phyloP scores from a whole-genome alignment of 2,113 vertebrate genomes.

The Corythoichthys intestinalis region DNA sequence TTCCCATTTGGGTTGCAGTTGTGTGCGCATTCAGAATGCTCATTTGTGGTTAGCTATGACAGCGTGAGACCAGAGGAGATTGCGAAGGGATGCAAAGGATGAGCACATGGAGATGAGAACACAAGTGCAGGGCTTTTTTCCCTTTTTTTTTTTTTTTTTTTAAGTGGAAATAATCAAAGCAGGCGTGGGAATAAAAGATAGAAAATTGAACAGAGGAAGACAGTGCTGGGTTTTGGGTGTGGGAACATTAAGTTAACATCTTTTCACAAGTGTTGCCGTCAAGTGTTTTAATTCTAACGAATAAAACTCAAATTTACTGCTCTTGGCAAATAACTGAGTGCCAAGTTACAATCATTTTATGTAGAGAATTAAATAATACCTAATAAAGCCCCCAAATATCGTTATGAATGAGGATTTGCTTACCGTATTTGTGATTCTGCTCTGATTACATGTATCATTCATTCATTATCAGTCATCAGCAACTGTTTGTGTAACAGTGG shows the following conservation, averaged over 20 bases:
- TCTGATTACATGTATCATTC: conserved; percentile 4
- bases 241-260: conserved; percentile 37
- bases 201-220: conserved; percentile 3
- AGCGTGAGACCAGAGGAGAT: conserved; percentile 41
- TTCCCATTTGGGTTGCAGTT: conserved; percentile 50
- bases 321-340: conserved; percentile 17
- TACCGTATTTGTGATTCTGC: conserved; percentile 5
- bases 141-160: not conserved
- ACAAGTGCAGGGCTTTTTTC: not conserved
- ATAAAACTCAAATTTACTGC: conserved; percentile 19
- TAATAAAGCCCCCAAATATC: conserved; percentile 6
- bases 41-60: conserved; percentile 57
- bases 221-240: conserved; percentile 17
- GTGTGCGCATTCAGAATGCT: conserved; percentile 46
- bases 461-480: conserved; percentile 11
- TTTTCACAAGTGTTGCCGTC: not conserved
- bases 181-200: not conserved
- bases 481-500: not conserved
- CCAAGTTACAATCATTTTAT: conserved; percentile 7
- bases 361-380: conserved; percentile 12
- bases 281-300: conserved; percentile 30
- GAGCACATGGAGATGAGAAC: conserved; percentile 16
- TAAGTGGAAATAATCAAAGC: conserved; percentile 17
- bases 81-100: conserved; percentile 19
- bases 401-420: not conserved